phyloP scores from a whole-genome alignment of 2,797 vertebrate species.

The Scyliorhinus canicula region DNA sequence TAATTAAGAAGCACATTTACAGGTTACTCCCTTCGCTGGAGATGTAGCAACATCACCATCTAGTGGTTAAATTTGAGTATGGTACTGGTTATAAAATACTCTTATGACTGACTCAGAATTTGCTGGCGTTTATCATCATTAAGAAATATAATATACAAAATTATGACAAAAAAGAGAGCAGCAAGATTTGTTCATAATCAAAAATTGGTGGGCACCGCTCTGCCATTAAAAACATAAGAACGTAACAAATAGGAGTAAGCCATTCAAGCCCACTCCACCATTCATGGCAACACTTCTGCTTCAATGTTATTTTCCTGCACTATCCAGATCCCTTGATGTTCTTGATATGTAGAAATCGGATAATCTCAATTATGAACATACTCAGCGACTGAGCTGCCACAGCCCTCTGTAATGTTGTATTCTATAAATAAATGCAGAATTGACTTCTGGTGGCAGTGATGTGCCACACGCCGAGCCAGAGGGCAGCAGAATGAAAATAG shows the following conservation, averaged over 20 bases:
- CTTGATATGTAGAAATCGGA: too few relatives aligned
- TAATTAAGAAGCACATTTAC: neutral
- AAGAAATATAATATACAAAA: neutral
- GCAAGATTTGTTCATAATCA: neutral
- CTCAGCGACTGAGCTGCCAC: too few relatives aligned
- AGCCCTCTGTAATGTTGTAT: neutral
- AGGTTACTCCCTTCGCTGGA: neutral
- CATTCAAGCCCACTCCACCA: too few relatives aligned
- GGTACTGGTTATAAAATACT: neutral
- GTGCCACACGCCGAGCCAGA: too few relatives aligned
- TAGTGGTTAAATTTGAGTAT: conserved; percentile 11
- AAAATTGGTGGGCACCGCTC: neutral
- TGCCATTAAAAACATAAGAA: neutral
- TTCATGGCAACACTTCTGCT: too few relatives aligned
- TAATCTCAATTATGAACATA: too few relatives aligned
- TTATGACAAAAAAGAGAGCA: neutral
- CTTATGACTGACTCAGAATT: neutral
- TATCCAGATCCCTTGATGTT: too few relatives aligned
- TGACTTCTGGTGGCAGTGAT: too few relatives aligned
- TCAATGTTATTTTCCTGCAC: too few relatives aligned
- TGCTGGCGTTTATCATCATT: neutral
- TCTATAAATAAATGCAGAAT: neutral
- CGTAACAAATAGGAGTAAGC: too few relatives aligned
- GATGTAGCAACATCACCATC: neutral
- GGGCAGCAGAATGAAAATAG: too few relatives aligned